Conservation (phyloP, 2,113 vertebrate genomes). For the Thermophis baileyi region DNA sequence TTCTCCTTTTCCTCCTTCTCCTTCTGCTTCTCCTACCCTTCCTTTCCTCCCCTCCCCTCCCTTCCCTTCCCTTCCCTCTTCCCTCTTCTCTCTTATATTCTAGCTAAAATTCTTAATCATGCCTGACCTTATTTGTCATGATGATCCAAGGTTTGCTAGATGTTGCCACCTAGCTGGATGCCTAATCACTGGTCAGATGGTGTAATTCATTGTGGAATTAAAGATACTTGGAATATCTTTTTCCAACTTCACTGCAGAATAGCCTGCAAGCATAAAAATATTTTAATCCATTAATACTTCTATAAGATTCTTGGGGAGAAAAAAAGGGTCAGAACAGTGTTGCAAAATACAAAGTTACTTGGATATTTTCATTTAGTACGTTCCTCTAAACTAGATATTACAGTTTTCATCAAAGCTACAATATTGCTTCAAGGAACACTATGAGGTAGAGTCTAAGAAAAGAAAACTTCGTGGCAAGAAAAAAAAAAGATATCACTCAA, state of each 20-base stretch:
- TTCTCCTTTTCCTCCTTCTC: too few relatives aligned
- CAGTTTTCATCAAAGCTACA: not conserved
- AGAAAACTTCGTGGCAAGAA: not conserved
- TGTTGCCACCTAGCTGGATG: not conserved
- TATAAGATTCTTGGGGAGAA: not conserved
- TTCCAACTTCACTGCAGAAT: not conserved
- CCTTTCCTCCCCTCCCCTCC: too few relatives aligned
- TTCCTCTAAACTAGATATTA: not conserved
- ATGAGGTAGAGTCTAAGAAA: not conserved
- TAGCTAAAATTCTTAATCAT: not conserved
- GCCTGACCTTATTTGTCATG: not conserved
- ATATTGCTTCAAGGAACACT: not conserved
- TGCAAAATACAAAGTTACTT: not conserved
- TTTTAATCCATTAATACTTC: not conserved
- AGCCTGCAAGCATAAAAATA: not conserved
- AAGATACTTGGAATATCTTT: not conserved
- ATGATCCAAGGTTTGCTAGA: not conserved
- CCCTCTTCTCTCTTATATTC: not conserved
- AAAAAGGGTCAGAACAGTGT: not conserved
- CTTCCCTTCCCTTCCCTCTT: rapidly evolving
- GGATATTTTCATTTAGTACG: not conserved
- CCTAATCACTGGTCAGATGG: not conserved
- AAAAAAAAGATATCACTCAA: not conserved
- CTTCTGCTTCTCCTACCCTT: too few relatives aligned
- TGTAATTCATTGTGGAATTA: not conserved